Base-by-base conservation (phyloP, 2,888 invertebrate species). In the Zele albiditarsus region DNA sequence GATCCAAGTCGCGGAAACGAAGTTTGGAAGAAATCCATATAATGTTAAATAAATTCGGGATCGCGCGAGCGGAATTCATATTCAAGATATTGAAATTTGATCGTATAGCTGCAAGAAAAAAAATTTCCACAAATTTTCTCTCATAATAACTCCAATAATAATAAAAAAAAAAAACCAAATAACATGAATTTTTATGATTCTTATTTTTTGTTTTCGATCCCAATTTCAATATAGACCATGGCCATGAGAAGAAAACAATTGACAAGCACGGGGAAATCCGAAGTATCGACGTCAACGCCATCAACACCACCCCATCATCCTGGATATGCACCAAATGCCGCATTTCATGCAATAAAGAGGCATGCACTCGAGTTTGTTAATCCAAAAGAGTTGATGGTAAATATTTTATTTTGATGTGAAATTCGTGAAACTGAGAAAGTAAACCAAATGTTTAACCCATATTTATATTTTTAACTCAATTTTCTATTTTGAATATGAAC, bases 261-360 rank as follows among this genome's bases (percentile, higher is more conserved):
- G 62, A 87, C 86, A 3, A 84, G 83, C 25, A 85, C 87, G 16
- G 89, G 89, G 23, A 89, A 89, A 78, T 88, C 89, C 27, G 89
- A 89, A 82, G 82, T 88, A 71, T 83, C 87, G 16, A 87, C 88
- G 25, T 84, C 83, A 88, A 92, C 89, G 74, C 92, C 89, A 87
- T 92, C 90, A 82, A 92, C 83, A 84, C 90, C 92, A 63, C 91
- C 92, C 38, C 93, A 93, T 80, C 93, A 94, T 88, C 94, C 97
- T n/a, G 97, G 97, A 14, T 98, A 98, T 88, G 97, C 96, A 63
- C 96, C 95, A 5, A 97, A 98, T 88, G 99, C 99, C 14, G 99
- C 99, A 3, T 92, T 97, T 80, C 98, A 98, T 82, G 99, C 99
- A 0, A 97, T 99, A 77, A 96, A 97, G 88, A 93, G 99, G 81